Evolutionary conservation across 2,888 invertebrate genomes (phyloP).

Genomic region (Hemistola chrysoprasaria): DNA sequence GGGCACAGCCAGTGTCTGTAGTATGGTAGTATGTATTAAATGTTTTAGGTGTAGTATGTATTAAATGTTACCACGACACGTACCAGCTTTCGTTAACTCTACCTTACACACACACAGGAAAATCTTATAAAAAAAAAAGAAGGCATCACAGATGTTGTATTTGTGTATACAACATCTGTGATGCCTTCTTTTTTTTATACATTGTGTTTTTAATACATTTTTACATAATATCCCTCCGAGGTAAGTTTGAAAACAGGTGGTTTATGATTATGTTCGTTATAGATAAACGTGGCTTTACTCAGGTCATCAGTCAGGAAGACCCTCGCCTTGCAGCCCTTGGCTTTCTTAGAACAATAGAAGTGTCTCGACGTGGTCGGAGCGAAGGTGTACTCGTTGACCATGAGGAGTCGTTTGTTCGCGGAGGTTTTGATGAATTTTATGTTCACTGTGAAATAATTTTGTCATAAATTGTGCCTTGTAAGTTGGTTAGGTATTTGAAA

Average conservation of each 20-base stretch:
- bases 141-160: too few species aligned
- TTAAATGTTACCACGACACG: too few species aligned
- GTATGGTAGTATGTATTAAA: too few species aligned
- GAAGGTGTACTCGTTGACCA: constrained; percentile 52
- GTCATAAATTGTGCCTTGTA: too few species aligned
- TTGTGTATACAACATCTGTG: too few species aligned
- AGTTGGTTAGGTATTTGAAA: too few species aligned
- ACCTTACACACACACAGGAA: too few species aligned
- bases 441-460: constrained; percentile 28
- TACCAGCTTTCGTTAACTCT: too few species aligned
- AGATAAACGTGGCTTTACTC: constrained; percentile 28
- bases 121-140: too few species aligned
- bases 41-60: too few species aligned
- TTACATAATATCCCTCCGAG: constrained; percentile 36
- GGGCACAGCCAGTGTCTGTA: too few species aligned
- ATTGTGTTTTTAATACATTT: constrained; percentile 20
- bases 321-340: constrained; percentile 51
- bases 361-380: constrained; percentile 40
- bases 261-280: constrained; percentile 42
- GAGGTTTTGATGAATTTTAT: constrained; percentile 41
- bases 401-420: constrained; percentile 41
- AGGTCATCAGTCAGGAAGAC: constrained; percentile 40
- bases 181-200: background rate
- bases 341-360: constrained; percentile 56
- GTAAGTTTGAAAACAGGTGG: constrained; percentile 39